Evolutionary conservation across 2,888 invertebrate genomes (phyloP).

Genomic region (Acrobasis repandana): DNA sequence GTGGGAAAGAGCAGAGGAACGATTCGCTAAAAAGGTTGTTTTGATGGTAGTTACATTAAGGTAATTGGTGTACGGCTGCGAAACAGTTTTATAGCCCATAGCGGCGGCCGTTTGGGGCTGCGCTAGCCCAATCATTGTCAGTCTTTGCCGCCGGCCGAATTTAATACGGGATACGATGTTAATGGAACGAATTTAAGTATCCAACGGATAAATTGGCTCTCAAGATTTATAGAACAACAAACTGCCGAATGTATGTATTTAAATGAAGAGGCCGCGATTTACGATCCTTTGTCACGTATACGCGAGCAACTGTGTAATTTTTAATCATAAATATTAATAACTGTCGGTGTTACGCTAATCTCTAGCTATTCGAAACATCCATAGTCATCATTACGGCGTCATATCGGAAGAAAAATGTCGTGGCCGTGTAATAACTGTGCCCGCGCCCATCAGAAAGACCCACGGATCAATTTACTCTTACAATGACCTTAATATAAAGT

Average conservation of each 20-base stretch:
- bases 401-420: constrained; percentile 39
- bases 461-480: constrained; percentile 75
- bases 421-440: constrained; percentile 52
- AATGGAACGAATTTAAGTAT: constrained; percentile 71
- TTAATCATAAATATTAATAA: constrained; percentile 36
- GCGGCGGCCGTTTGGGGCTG: constrained; percentile 67
- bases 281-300: constrained; percentile 42
- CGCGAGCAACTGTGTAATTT: constrained; percentile 33
- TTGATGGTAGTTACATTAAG: constrained; percentile 77
- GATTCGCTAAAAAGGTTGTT: constrained; percentile 74
- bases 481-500: constrained; percentile 77
- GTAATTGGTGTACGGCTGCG: constrained; percentile 76
- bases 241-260: constrained; percentile 53
- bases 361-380: constrained; percentile 32
- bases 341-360: constrained; percentile 29
- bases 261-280: constrained; percentile 49
- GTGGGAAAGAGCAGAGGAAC: constrained; percentile 61
- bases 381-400: constrained; percentile 38
- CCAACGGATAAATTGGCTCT: constrained; percentile 62
- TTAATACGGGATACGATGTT: constrained; percentile 67
- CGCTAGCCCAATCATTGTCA: constrained; percentile 71
- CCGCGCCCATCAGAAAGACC: constrained; percentile 56
- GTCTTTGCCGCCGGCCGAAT: constrained; percentile 64
- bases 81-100: constrained; percentile 76
- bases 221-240: constrained; percentile 67